Base-by-base conservation (phyloP, 1,140 invertebrate genomes). In the Probaryconus sp. region DNA sequence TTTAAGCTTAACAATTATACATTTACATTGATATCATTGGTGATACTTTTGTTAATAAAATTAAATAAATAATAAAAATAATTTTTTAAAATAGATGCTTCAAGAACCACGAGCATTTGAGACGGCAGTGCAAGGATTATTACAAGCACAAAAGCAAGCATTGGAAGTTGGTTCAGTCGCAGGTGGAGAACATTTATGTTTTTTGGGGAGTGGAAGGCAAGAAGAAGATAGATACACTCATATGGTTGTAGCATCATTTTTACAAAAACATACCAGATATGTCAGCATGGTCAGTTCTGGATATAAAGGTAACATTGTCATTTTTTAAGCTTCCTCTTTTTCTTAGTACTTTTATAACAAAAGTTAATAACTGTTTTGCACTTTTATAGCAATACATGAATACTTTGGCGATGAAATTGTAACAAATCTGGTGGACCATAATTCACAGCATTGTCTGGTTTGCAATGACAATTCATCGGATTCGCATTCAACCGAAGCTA, bases 181-280 rank as follows among this genome's bases (percentile, higher is more conserved):
- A 16, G 96, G 95, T 1, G 97, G 97, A 16, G 96, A 99, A 88
- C 98, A 99, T 87, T 89, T 99, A 38, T 99, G 97, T 85, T 99
- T 99, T 85, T 91, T 99, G 76, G 98, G 98, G 42, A 98, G 96
- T 77, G 98, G 98, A 3, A 90, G 95, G 21, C 93, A 96, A 79
- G 96, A 98, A 82, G 97, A 98, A 88, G 98, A 99, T 85, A 95
- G 95, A 80, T 98, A 97, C 85, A 96, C 98, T 2, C 94, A 98
- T 80, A 99, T 99, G 98, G 97, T 99, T 17, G 95, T 99, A 5
- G 96, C 97, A 5, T 96, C 96, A 56, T 99, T 99, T 88, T 89
- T 99, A 26, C 97, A 99, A 87, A 95, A 96, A 84, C 95, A 97
- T 81, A 95, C 94, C 0, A 92, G 94, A 71, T 97, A 96, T 86